Conservation (phyloP, 2,113 vertebrate genomes). For the Eptatretus burgeri region DNA sequence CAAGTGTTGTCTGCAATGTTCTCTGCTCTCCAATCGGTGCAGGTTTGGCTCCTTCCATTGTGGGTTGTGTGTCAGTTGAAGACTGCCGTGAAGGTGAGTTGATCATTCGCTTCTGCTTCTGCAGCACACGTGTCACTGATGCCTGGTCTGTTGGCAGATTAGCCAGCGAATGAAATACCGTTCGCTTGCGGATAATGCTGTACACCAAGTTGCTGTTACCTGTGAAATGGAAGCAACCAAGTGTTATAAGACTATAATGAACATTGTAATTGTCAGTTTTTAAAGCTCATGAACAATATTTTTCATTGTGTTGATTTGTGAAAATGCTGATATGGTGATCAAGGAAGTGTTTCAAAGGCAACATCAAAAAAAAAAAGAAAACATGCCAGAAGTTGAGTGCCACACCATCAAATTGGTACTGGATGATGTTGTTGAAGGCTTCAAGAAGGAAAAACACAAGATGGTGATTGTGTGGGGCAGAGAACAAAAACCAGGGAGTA, state of each 20-base stretch:
- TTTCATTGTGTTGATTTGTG: too few relatives aligned
- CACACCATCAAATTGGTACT: slow-evolving; percentile 96
- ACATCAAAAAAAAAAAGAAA: too few relatives aligned
- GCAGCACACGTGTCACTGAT: slow-evolving; percentile 64
- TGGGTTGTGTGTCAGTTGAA: slow-evolving; percentile 46
- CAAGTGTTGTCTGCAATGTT: slow-evolving; percentile 61
- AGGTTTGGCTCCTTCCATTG: slow-evolving; percentile 78
- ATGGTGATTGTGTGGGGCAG: slow-evolving; percentile 66
- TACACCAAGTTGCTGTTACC: slow-evolving; percentile 91
- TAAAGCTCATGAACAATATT: too few relatives aligned
- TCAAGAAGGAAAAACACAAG: slow-evolving; percentile 85
- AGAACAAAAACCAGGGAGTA: slow-evolving; percentile 82
- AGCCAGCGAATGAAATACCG: slow-evolving; percentile 75
- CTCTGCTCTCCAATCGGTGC: slow-evolving; percentile 71
- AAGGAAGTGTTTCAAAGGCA: too few relatives aligned
- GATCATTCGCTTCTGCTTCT: slow-evolving; percentile 30
- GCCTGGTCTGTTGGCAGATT: slow-evolving; percentile 45
- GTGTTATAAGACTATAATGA: background rate
- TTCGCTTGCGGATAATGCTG: slow-evolving; percentile 79
- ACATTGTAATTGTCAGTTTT: background rate
- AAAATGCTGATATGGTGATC: too few relatives aligned
- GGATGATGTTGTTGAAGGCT: slow-evolving; percentile 95
- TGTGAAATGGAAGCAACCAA: slow-evolving; percentile 13
- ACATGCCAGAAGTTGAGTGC: too few relatives aligned
- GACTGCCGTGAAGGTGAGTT: slow-evolving; percentile 57